Evolutionary conservation across 1,140 invertebrate genomes (phyloP).

Genomic region (Ctenoplectra terminalis): DNA sequence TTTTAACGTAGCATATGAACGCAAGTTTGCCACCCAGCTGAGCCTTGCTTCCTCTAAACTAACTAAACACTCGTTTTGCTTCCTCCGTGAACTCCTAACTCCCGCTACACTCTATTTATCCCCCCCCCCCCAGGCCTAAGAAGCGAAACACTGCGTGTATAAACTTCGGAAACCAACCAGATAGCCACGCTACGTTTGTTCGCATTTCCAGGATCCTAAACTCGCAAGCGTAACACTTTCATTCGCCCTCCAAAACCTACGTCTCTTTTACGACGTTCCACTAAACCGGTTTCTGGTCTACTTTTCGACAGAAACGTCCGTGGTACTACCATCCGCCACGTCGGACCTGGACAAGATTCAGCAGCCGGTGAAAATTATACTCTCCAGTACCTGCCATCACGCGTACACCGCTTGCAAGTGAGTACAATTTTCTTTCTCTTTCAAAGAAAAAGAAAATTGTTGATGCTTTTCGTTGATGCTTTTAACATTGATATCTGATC

Average conservation of each 20-base stretch:
- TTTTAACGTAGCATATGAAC: background rate
- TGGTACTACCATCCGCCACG: conserved; percentile 47
- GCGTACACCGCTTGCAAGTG: conserved; percentile 81
- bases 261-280: background rate
- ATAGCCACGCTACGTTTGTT: background rate
- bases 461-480: too few species aligned
- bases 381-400: conserved; percentile 81
- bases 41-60: background rate
- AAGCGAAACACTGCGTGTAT: background rate
- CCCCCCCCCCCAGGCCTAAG: too few species aligned
- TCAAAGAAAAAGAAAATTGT: too few species aligned
- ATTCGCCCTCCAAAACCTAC: background rate
- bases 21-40: background rate
- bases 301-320: conserved; percentile 41
- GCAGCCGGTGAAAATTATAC: conserved; percentile 76
- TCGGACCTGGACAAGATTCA: conserved; percentile 75
- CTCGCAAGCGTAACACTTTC: background rate
- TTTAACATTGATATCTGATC: background rate
- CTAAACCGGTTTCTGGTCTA: too few species aligned
- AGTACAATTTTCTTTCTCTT: conserved; percentile 56
- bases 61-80: background rate
- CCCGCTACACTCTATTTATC: background rate
- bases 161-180: background rate
- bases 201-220: background rate
- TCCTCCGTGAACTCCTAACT: background rate